Percentiles rank a stretch among this genome's conserved stretches.
These are phyloP conservation scores for Epistrophe eligans DNA, from an alignment of 2,888 invertebrate genomes.

Conservation along the genomic window DNA sequence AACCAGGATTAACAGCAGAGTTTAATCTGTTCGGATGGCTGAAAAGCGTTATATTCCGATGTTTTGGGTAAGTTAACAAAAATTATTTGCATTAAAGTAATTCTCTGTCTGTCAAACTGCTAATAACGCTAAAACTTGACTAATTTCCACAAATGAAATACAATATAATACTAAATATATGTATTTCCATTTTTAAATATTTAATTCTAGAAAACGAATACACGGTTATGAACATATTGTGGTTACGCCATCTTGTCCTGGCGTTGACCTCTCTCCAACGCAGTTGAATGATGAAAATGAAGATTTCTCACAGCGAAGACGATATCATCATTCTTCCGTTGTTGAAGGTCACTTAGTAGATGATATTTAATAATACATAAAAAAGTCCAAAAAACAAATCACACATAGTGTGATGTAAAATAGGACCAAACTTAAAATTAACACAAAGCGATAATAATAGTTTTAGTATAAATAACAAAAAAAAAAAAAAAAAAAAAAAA, in stretches of 20 bases:
- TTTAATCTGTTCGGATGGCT: constrained; percentile 93
- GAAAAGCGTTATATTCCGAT: constrained; percentile 88
- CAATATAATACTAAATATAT: not conserved
- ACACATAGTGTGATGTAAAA: constrained; percentile 32
- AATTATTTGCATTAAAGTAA: not conserved
- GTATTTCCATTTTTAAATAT: not conserved
- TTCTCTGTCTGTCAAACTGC: too few species aligned
- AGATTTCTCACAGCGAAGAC: constrained; percentile 95
- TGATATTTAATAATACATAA: constrained; percentile 77
- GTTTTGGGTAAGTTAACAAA: constrained; percentile 88
- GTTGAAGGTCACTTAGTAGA: constrained; percentile 86
- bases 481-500: constrained; percentile 34
- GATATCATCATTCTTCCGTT: constrained; percentile 96
- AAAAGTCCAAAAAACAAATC: constrained; percentile 31
- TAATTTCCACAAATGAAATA: too few species aligned
- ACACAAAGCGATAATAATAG: constrained; percentile 72
- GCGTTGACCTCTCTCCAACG: constrained; percentile 91
- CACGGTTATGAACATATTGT: constrained; percentile 94
- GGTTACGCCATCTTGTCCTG: constrained; percentile 92
- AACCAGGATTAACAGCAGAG: constrained; percentile 94
- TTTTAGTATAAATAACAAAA: constrained; percentile 47
- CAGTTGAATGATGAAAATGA: constrained; percentile 97
- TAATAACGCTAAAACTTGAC: too few species aligned
- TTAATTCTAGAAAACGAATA: constrained; percentile 87
- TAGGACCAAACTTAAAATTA: constrained; percentile 59